Evolutionary conservation across 1,140 invertebrate species (phyloP).

Genomic region (Drosophila saltans): DNA sequence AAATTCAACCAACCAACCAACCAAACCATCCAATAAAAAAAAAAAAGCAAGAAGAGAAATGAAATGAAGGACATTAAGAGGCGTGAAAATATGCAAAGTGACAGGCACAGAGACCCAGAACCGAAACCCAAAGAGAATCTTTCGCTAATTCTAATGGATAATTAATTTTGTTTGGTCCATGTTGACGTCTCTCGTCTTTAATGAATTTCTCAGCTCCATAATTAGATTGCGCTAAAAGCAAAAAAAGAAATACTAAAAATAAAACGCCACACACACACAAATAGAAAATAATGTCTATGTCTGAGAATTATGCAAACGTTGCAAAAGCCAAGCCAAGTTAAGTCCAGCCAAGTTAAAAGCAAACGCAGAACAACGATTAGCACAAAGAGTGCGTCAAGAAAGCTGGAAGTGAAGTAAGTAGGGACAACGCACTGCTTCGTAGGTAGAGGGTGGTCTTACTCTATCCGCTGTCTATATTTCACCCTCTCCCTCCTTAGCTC

Average conservation of each 20-base stretch:
- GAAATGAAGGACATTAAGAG: conserved; percentile 20
- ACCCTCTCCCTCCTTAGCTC: neutral
- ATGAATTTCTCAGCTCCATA: conserved; percentile 72
- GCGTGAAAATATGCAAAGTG: conserved; percentile 76
- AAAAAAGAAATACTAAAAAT: conserved; percentile 56
- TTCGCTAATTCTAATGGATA: conserved; percentile 70
- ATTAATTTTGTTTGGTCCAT: conserved; percentile 66
- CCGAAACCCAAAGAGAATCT: conserved; percentile 18
- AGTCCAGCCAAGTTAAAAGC: conserved; percentile 13
- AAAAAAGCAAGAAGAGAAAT: neutral
- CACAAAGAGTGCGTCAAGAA: conserved; percentile 54
- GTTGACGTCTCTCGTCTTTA: conserved; percentile 50
- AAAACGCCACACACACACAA: conserved; percentile 52
- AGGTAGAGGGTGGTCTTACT: too few species aligned
- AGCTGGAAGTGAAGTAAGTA: neutral
- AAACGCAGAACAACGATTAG: conserved; percentile 64
- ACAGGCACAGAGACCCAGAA: conserved; percentile 31
- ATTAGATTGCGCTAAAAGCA: conserved; percentile 65
- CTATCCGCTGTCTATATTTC: too few species aligned
- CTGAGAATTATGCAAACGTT: conserved; percentile 65
- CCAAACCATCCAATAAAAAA: neutral
- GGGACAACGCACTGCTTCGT: neutral
- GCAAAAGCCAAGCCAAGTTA: conserved; percentile 57
- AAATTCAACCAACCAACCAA: conserved; percentile 32
- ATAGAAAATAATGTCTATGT: conserved; percentile 23